A percentile compares a stretch with the other conserved stretches of the same genome.
Conservation (phyloP, 2,797 vertebrate species). For the Hydrocynus forskahlii region DNA sequence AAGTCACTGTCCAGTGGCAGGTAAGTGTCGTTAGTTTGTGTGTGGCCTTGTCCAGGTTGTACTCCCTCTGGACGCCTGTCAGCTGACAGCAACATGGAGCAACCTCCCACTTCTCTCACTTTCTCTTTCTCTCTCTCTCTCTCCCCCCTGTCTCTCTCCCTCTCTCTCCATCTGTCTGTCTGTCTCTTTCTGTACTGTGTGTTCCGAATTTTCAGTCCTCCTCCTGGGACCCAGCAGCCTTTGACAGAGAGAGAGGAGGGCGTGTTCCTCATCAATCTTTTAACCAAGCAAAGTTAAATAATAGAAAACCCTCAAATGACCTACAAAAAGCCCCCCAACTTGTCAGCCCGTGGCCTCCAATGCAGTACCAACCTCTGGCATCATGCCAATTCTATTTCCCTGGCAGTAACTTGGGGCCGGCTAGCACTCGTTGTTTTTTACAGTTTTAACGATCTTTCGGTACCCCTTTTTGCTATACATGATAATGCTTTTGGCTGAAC, state of each 20-base stretch:
- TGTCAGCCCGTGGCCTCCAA: slow-evolving; percentile 45
- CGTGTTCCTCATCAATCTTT: slow-evolving; percentile 72
- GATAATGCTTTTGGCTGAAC: slow-evolving; percentile 25
- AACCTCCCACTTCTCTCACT: slow-evolving; percentile 47
- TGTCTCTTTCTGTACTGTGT: slow-evolving; percentile 7
- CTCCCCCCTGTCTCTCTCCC: background rate
- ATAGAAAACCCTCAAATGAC: slow-evolving; percentile 68
- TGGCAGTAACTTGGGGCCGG: slow-evolving; percentile 25
- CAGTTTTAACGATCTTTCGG: slow-evolving; percentile 40
- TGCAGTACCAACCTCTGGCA: slow-evolving; percentile 52
- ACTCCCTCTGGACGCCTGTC: slow-evolving; percentile 1
- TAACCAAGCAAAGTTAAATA: slow-evolving; percentile 63
- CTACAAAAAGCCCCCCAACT: slow-evolving; percentile 64
- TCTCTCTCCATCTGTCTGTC: background rate
- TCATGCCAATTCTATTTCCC: slow-evolving; percentile 39
- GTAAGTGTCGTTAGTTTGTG: slow-evolving; percentile 34
- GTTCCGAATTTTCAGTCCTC: slow-evolving; percentile 61
- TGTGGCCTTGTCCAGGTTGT: background rate
- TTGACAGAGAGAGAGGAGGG: slow-evolving; percentile 52
- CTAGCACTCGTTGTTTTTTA: slow-evolving; percentile 28
- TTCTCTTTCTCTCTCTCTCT: slow-evolving; percentile 47
- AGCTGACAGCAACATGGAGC: slow-evolving; percentile 44
- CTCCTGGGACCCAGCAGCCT: slow-evolving; percentile 57
- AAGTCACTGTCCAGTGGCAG: slow-evolving; percentile 5
- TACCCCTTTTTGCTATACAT: slow-evolving; percentile 31